These are phyloP conservation scores for Crioceris asparagi DNA, from an alignment of 2,888 invertebrate genomes.

Conservation along the genomic window DNA sequence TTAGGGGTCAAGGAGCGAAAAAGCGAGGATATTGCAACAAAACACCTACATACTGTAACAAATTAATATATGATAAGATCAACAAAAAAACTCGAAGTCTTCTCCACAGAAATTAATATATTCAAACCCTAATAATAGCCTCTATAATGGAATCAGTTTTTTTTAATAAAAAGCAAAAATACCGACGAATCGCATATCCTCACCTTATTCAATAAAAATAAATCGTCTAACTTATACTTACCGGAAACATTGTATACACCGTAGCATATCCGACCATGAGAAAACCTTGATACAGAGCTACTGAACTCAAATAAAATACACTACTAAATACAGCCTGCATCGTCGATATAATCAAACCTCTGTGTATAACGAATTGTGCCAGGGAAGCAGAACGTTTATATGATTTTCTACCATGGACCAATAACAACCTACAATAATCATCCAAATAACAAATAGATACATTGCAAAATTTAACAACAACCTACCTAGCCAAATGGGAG, in stretches of 20 bases:
- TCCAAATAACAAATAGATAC: not conserved
- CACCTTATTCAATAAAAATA: not conserved
- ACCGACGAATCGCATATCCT: not conserved
- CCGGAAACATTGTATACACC: slow-evolving; percentile 97
- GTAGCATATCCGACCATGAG: slow-evolving; percentile 99
- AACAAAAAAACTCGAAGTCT: too few species aligned
- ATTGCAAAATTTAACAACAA: slow-evolving; percentile 49
- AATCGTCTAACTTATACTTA: slow-evolving; percentile 46
- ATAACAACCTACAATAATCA: slow-evolving; percentile 47
- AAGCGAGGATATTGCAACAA: too few species aligned
- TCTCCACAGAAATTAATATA: too few species aligned
- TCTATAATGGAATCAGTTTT: too few species aligned
- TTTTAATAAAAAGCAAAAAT: too few species aligned
- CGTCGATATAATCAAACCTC: slow-evolving; percentile 95
- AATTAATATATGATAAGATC: too few species aligned
- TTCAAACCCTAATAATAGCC: too few species aligned
- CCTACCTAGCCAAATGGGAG: slow-evolving; percentile 57
- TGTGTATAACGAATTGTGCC: slow-evolving; percentile 96
- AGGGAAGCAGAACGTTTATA: slow-evolving; percentile 95
- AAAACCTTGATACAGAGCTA: slow-evolving; percentile 97
- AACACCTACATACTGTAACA: too few species aligned
- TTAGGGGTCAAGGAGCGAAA: too few species aligned
- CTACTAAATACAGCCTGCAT: slow-evolving; percentile 98
- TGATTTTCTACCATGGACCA: slow-evolving; percentile 88
- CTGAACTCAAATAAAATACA: slow-evolving; percentile 97